Evolutionary conservation across 2,113 vertebrate species (phyloP).

Genomic region (Leptosomus discolor): DNA sequence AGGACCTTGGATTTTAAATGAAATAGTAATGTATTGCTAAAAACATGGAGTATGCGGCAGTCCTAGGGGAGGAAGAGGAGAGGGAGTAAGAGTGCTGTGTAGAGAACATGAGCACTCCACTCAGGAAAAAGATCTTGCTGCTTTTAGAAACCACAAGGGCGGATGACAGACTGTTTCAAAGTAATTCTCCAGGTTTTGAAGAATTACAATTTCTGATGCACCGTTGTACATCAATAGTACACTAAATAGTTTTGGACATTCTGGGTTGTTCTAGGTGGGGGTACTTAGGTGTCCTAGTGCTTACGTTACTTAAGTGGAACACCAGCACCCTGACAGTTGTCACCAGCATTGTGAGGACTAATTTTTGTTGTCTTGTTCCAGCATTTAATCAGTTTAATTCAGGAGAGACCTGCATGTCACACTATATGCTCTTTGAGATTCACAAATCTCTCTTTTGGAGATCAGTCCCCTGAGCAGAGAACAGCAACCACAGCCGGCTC

Average conservation of each 20-base stretch:
- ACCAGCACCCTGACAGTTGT: neutral
- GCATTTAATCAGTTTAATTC: conserved; percentile 39
- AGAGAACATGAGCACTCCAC: neutral
- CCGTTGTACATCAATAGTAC: neutral
- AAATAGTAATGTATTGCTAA: neutral
- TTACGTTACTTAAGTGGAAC: neutral
- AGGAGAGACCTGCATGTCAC: neutral
- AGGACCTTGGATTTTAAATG: neutral
- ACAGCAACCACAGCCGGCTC: neutral
- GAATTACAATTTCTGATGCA: neutral
- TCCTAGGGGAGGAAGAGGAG: neutral
- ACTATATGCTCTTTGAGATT: neutral
- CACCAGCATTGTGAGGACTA: neutral
- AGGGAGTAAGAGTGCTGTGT: neutral
- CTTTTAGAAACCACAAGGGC: neutral
- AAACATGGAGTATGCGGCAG: neutral
- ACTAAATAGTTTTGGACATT: neutral
- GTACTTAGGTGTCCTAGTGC: neutral
- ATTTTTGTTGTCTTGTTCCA: neutral
- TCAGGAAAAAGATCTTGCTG: neutral
- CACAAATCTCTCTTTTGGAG: conserved; percentile 8
- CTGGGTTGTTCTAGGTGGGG: neutral
- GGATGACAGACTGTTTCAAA: neutral
- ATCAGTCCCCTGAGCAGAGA: neutral
- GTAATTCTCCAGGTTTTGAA: neutral